Evolutionary conservation across 2,797 vertebrate species (phyloP).

Genomic region (Pangasius mekongensis): DNA sequence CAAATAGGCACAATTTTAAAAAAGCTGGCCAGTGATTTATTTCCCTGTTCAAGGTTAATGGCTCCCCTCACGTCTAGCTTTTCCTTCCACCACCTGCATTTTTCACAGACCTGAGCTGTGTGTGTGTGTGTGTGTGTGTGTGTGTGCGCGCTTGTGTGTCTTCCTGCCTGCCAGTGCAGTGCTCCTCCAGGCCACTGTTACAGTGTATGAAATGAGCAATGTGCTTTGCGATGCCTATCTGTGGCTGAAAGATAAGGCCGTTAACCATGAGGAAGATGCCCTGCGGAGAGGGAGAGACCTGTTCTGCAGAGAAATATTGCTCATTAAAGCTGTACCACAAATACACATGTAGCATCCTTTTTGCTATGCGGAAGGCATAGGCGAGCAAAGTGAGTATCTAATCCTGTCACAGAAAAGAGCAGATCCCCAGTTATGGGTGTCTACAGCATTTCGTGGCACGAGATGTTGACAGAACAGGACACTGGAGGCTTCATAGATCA

Average conservation of each 20-base stretch:
- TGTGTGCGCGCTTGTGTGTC: neutral
- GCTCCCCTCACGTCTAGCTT: conserved; percentile 46
- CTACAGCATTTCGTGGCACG: conserved; percentile 13
- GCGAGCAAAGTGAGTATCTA: conserved; percentile 31
- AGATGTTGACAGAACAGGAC: conserved; percentile 19
- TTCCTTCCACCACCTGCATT: conserved; percentile 47
- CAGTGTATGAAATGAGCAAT: conserved; percentile 54
- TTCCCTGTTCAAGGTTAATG: conserved; percentile 61
- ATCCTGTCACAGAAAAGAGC: conserved; percentile 37
- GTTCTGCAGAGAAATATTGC: conserved; percentile 37
- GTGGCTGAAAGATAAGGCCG: conserved; percentile 54
- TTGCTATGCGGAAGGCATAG: conserved; percentile 36
- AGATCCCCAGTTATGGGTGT: conserved; percentile 9
- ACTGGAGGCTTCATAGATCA: conserved; percentile 24
- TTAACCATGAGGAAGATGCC: conserved; percentile 45
- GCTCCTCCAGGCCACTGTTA: conserved; percentile 44
- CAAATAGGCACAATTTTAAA: conserved; percentile 5
- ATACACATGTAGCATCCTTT: conserved; percentile 22
- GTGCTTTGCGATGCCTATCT: conserved; percentile 56
- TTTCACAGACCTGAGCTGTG: conserved; percentile 33
- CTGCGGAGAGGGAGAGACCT: conserved; percentile 31
- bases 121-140: conserved; percentile 8
- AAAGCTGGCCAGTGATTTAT: conserved; percentile 44
- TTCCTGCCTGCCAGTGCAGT: conserved; percentile 35
- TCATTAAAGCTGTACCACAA: conserved; percentile 39